Evolutionary conservation across 2,888 invertebrate genomes (phyloP), one percentile per base, ranked within the genome.

Genomic region (Philereme transversata): DNA sequence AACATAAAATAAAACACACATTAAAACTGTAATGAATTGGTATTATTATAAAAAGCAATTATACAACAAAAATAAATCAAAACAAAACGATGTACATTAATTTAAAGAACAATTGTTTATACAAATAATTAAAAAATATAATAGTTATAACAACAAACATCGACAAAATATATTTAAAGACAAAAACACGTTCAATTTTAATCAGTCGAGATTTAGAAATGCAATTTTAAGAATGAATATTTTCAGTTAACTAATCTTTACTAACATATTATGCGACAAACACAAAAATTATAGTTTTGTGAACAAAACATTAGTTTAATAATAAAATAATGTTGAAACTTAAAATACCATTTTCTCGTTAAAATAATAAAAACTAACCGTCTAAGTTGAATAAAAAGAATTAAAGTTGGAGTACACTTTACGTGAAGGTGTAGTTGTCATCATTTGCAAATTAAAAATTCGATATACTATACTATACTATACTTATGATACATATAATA

Each of bases 71-170:
- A 94, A 94, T 94, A 94, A 94, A 93, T 93, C 93, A 94, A 94
- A 95, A 94, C 94, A 95, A 95, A 95, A 95, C 94, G 94, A 94
- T 94, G 94, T 94, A 94, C 94, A 94, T 94, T 94, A 94, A 94
- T 94, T 94, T 94, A 94, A 94, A 94, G 94, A 94, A 94, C 94
- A 94, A 94, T 93, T 93, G 94, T 93, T 94, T 94, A 93, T 94
- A 94, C 94, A 94, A 93, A 93, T 93, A 93, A 93, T 94, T 93
- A 94, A 93, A 94, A 93, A 93, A 93, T 91, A 92, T 91, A 92
- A 92, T 93, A 93, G 89, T 91, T 93, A 93, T 93, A 93, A 93
- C 93, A 93, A 93, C 93, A 92, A 93, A 93, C 92, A 93, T 92
- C 85, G 92, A 92, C 91, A 92, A 90, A 92, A 92, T 91, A 91